phyloP scores from a whole-genome alignment of 2,113 vertebrate genomes.

The Aplodontia rufa region DNA sequence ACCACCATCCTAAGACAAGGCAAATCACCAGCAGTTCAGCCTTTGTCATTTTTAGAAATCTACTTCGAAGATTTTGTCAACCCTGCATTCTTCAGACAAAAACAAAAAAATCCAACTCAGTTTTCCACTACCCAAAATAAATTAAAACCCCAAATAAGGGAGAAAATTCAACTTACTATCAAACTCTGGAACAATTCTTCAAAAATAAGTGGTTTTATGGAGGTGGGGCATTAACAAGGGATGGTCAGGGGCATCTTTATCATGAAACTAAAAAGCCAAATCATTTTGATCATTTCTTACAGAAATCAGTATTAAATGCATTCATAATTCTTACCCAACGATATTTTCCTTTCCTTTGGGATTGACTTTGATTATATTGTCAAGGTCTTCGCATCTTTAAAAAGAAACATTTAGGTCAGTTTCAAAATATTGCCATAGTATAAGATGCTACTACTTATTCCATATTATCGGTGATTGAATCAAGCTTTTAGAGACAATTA shows the following conservation, averaged over 20 bases:
- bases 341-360: slow-evolving; percentile 42
- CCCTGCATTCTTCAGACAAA: not conserved
- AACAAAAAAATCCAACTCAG: slow-evolving; percentile 24
- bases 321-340: slow-evolving; percentile 41
- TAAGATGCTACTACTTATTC: not conserved
- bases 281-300: not conserved
- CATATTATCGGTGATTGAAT: not conserved
- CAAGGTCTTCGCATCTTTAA: slow-evolving; percentile 52
- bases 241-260: not conserved
- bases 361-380: slow-evolving; percentile 51
- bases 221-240: not conserved
- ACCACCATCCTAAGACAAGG: not conserved
- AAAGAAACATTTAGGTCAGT: slow-evolving; percentile 44
- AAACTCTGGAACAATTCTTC: not conserved
- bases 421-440: slow-evolving; percentile 10
- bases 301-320: not conserved
- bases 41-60: not conserved
- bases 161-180: not conserved
- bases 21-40: not conserved
- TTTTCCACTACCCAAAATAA: not conserved
- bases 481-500: slow-evolving; percentile 10
- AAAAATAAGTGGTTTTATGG: not conserved
- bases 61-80: not conserved
- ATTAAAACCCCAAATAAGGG: not conserved
- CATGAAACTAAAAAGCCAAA: slow-evolving; percentile 29